Percentiles rank a stretch among this genome's conserved stretches.
Conservation (phyloP, 1,140 invertebrate genomes). For the Bombus soroeensis region DNA sequence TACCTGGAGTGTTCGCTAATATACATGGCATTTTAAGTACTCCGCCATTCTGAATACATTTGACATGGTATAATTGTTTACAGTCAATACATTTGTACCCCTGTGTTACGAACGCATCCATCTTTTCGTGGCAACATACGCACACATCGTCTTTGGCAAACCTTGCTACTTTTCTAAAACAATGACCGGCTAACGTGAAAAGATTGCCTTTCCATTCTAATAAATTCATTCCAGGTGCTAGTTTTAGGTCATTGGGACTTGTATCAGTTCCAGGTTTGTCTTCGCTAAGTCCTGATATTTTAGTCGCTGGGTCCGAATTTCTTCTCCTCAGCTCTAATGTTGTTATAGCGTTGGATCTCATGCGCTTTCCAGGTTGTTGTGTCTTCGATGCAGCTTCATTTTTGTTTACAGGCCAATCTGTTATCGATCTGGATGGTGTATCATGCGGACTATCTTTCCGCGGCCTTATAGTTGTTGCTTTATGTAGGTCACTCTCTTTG, state of each 20-base stretch:
- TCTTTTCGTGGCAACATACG: constrained; percentile 88
- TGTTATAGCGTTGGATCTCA: constrained; percentile 79
- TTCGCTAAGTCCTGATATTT: constrained; percentile 76
- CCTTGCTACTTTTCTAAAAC: constrained; percentile 88
- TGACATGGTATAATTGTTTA: constrained; percentile 92
- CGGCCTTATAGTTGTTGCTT: constrained; percentile 71
- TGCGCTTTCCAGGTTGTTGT: constrained; percentile 80
- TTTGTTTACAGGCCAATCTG: constrained; percentile 80
- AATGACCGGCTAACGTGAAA: constrained; percentile 88
- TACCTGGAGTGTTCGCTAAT: constrained; percentile 78
- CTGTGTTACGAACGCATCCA: constrained; percentile 91
- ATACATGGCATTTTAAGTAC: constrained; percentile 88
- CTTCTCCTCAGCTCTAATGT: constrained; percentile 85
- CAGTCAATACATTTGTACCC: constrained; percentile 93
- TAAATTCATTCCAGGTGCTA: constrained; percentile 79
- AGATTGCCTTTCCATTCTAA: constrained; percentile 84
- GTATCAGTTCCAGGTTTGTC: constrained; percentile 76
- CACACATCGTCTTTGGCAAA: constrained; percentile 91
- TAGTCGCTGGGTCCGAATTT: constrained; percentile 89
- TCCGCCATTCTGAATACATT: constrained; percentile 92
- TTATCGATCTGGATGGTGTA: constrained; percentile 69
- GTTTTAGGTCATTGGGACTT: constrained; percentile 78
- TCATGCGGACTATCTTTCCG: constrained; percentile 70
- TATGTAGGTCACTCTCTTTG: constrained; percentile 77
- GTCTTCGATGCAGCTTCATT: constrained; percentile 69